Percentiles rank a stretch among this genome's conserved stretches.
Conservation (phyloP, 1,140 invertebrate genomes). For the Chionoecetes opilio region DNA sequence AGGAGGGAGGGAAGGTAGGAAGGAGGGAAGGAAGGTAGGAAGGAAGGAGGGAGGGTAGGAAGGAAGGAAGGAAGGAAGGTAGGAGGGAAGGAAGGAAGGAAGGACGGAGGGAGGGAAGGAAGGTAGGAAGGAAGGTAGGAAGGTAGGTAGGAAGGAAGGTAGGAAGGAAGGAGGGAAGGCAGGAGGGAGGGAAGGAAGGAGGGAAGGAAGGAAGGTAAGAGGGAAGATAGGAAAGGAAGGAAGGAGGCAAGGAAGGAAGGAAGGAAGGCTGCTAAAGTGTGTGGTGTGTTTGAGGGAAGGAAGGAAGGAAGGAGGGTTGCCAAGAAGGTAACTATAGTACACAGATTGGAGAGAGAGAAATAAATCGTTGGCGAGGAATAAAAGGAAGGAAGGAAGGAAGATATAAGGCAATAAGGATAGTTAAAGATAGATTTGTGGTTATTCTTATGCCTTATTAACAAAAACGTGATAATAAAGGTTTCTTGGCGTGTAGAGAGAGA, state of each 20-base stretch:
- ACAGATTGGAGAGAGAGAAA: not conserved
- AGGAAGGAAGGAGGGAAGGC: not conserved
- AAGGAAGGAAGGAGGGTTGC: not conserved
- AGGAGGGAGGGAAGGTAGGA: too few relatives aligned
- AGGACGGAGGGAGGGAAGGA: not conserved
- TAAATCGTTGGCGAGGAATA: too few relatives aligned
- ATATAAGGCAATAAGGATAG: not conserved
- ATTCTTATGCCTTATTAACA: too few relatives aligned
- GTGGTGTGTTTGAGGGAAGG: not conserved
- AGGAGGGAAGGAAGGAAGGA: not conserved
- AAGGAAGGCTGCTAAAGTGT: not conserved
- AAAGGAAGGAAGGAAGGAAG: not conserved
- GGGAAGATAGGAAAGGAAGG: too few relatives aligned
- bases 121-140: not conserved
- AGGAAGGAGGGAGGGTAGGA: not conserved
- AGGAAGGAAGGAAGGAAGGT: not conserved
- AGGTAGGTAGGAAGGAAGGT: not conserved
- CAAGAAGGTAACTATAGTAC: not conserved
- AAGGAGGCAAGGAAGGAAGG: too few relatives aligned
- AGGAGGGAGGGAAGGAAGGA: too few relatives aligned
- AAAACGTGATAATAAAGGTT: too few relatives aligned
- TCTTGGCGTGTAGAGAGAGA: too few relatives aligned
- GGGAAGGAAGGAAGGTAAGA: too few relatives aligned
- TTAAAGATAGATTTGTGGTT: not conserved
- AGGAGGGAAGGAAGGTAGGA: not conserved